A percentile compares a stretch with the other conserved stretches of the same genome.
These are phyloP conservation scores for Tenualosa ilisha DNA, from an alignment of 2,797 vertebrate genomes.

Conservation along the genomic window DNA sequence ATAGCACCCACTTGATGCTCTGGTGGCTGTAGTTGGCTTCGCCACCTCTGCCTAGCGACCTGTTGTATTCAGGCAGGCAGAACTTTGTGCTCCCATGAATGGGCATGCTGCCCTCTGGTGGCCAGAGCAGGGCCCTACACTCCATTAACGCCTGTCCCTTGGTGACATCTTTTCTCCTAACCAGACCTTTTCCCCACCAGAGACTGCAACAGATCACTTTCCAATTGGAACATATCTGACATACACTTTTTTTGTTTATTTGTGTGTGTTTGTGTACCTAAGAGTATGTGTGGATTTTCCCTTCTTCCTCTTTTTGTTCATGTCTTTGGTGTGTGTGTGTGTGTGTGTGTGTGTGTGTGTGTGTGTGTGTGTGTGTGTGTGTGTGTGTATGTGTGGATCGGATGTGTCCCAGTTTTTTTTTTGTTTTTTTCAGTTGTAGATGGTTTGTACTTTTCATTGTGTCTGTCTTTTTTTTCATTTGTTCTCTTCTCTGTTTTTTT, in stretches of 20 bases:
- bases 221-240: conserved; percentile 74
- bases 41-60: background rate
- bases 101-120: background rate
- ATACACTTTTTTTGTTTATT: conserved; percentile 71
- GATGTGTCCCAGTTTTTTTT: conserved; percentile 28
- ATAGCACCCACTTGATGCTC: background rate
- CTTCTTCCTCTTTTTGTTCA: conserved; percentile 53
- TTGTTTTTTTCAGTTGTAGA: conserved; percentile 23
- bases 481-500: background rate
- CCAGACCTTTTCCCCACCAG: conserved; percentile 43
- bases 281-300: conserved; percentile 42
- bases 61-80: background rate
- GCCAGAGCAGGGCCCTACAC: background rate
- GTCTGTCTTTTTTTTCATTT: background rate
- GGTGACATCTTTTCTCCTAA: conserved; percentile 8
- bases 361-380: conserved; percentile 32
- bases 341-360: conserved; percentile 14
- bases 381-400: conserved; percentile 22
- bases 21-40: background rate
- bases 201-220: conserved; percentile 84
- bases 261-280: conserved; percentile 41
- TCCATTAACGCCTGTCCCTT: conserved; percentile 26
- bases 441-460: background rate
- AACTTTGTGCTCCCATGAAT: background rate
- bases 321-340: conserved; percentile 50